Base-by-base conservation (phyloP, 2,797 vertebrate species). In the Pangasius mekongensis region DNA sequence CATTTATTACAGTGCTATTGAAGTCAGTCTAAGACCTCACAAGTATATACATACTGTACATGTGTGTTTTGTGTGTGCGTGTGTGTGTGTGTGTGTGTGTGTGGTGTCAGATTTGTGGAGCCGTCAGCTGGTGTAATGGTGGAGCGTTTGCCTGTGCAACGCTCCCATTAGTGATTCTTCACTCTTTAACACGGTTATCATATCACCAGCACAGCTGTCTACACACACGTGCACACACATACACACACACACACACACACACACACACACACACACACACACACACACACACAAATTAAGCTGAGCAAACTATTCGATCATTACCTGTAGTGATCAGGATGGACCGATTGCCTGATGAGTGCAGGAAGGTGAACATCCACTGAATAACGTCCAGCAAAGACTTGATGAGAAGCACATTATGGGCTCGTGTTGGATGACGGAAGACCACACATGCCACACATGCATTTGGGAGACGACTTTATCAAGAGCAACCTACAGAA, bases 131-230 rank as follows among this genome's bases (percentile, higher is more conserved):
- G 62, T 73, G 87, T 82, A 52, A 86, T 64, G 58, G 64, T 62
- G 24, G 47, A 88, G 64, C 74, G n/a, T 85, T 62, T 76, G 85
- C 80, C 54, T 64, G 83, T 54, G 36, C 60, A 56, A 60, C 60
- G 66, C 30, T 43, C 43, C 82, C 87, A 87, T 91, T 88, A 91
- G 84, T 64, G 69, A 89, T 89, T 87, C 87, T 88, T 90, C 85
- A 89, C 83, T 77, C 67, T 89, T 90, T 89, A 89, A 85, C 86
- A 78, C 77, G 80, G 88, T 89, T 89, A 87, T 86, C 83, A 86
- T 85, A 89, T 90, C 85, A 86, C 88, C 86, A 87, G 64, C 84
- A 73, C 88, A 90, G 91, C 90, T 89, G 91, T 91, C 87, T 87
- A 39, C 58, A 82, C 33, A 83, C 73, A 83, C 74, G 24, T 47